Conservation (phyloP, 2,113 vertebrate species). For the Hippolais icterina region DNA sequence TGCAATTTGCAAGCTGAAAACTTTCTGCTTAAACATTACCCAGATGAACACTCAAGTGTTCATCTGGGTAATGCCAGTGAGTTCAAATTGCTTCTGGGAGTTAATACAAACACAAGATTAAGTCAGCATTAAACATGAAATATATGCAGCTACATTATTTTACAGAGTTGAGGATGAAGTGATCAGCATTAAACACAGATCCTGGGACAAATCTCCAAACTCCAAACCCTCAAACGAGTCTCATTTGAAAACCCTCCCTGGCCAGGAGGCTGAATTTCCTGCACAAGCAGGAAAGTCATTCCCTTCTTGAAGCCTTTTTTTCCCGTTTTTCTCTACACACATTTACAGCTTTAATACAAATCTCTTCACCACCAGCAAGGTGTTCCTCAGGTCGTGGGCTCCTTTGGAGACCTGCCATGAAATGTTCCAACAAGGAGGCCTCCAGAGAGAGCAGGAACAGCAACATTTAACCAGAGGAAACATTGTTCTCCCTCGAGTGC, state of each 20-base stretch:
- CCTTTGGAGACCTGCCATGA: fast-evolving
- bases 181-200: background rate
- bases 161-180: background rate
- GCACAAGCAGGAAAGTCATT: background rate
- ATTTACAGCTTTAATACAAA: background rate
- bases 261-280: background rate
- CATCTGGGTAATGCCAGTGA: background rate
- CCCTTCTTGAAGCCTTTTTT: background rate
- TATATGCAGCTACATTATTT: background rate
- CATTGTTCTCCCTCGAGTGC: background rate
- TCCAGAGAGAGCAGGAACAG: background rate
- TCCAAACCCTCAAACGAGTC: background rate
- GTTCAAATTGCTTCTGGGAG: background rate
- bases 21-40: background rate
- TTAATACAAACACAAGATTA: constrained; percentile 14
- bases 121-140: constrained; percentile 22
- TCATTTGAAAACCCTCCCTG: background rate
- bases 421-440: background rate
- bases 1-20: background rate
- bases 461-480: background rate
- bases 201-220: background rate
- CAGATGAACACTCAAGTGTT: background rate
- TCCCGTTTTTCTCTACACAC: background rate
- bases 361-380: background rate
- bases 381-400: background rate